Conservation (phyloP, 2,113 vertebrate genomes). For the Labrus mixtus region DNA sequence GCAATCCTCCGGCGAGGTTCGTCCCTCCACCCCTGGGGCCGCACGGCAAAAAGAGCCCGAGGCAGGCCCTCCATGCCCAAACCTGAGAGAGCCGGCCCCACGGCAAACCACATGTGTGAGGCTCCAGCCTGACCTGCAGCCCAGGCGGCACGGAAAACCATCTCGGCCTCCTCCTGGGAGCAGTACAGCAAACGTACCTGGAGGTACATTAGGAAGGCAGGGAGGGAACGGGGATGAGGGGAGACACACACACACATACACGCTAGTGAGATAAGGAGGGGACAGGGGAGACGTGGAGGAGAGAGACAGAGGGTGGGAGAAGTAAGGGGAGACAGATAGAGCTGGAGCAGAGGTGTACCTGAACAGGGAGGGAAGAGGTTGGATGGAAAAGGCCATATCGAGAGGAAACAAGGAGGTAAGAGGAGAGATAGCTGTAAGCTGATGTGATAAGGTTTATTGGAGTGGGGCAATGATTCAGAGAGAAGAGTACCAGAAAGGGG, state of each 20-base stretch:
- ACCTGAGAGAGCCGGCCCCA: slow-evolving; percentile 90
- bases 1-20: slow-evolving; percentile 88
- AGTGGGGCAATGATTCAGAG: slow-evolving; percentile 45
- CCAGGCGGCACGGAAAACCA: slow-evolving; percentile 90
- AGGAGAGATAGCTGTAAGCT: slow-evolving; percentile 55
- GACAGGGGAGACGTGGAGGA: slow-evolving; percentile 74
- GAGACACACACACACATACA: slow-evolving; percentile 76
- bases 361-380: slow-evolving; percentile 28
- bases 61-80: slow-evolving; percentile 87
- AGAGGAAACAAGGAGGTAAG: slow-evolving; percentile 55
- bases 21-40: slow-evolving; percentile 93
- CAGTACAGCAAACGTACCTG: slow-evolving; percentile 94
- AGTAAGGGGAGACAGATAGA: slow-evolving; percentile 58
- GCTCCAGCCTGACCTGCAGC: slow-evolving; percentile 90
- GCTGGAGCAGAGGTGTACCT: slow-evolving; percentile 57
- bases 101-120: slow-evolving; percentile 94
- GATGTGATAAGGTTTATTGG: slow-evolving; percentile 64
- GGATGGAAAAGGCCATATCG: slow-evolving; percentile 59
- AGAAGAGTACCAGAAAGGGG: slow-evolving; percentile 20
- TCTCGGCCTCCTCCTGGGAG: slow-evolving; percentile 92
- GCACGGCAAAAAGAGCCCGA: slow-evolving; percentile 89
- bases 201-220: slow-evolving; percentile 64
- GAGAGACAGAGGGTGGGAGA: slow-evolving; percentile 70
- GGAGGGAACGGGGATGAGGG: slow-evolving; percentile 69
- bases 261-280: slow-evolving; percentile 81